Evolutionary conservation across 2,113 vertebrate genomes (phyloP).

Genomic region (Sinocyclocheilus grahami): DNA sequence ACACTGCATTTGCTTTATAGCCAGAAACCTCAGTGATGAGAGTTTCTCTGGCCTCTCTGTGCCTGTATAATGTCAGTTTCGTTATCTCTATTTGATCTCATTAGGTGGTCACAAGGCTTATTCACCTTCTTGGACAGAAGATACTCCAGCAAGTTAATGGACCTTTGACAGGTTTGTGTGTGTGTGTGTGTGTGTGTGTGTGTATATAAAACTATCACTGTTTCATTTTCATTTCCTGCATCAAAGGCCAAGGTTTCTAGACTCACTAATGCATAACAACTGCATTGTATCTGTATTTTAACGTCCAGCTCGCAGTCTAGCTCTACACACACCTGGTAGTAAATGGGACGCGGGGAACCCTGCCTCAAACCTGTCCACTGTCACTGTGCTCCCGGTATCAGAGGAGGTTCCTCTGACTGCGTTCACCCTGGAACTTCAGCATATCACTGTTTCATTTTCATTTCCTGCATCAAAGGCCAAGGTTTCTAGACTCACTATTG

Average conservation of each 20-base stretch:
- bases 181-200: slow-evolving; percentile 38
- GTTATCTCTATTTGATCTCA: slow-evolving; percentile 1
- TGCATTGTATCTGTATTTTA: neutral
- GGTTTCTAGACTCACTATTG: neutral
- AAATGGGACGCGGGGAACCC: slow-evolving; percentile 90
- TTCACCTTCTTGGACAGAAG: slow-evolving; percentile 92
- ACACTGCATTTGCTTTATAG: slow-evolving; percentile 9
- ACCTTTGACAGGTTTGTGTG: slow-evolving; percentile 76
- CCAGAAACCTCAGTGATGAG: neutral
- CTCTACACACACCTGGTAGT: slow-evolving; percentile 76
- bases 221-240: neutral
- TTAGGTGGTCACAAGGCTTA: slow-evolving; percentile 93
- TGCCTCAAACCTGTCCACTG: slow-evolving; percentile 88
- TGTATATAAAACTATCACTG: neutral
- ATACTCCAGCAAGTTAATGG: slow-evolving; percentile 90
- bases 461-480: neutral
- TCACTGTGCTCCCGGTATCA: slow-evolving; percentile 87
- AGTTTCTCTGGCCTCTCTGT: neutral
- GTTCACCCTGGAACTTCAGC: slow-evolving; percentile 92
- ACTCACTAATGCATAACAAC: neutral
- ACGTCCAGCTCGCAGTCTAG: slow-evolving; percentile 79
- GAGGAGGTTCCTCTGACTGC: slow-evolving; percentile 91
- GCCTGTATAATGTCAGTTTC: too few relatives aligned
- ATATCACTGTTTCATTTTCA: neutral
- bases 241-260: neutral